These are phyloP conservation scores for Allolobophora icterica DNA, from an alignment of 2,888 invertebrate genomes.

Conservation along the genomic window DNA sequence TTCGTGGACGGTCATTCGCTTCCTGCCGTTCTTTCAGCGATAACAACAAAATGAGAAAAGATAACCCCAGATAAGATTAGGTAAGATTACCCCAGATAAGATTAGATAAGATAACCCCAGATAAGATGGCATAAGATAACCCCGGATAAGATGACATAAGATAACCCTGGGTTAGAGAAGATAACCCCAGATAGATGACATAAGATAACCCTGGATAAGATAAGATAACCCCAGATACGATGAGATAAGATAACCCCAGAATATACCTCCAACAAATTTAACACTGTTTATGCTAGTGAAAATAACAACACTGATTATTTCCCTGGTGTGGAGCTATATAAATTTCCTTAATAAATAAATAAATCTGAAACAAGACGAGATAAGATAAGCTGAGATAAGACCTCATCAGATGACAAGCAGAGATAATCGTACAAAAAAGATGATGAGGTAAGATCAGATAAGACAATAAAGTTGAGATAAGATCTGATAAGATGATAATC, in stretches of 20 bases:
- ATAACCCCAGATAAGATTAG: background rate
- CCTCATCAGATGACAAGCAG: background rate
- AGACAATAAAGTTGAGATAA: no score
- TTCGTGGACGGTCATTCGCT: constrained; percentile 91
- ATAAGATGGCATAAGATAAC: background rate
- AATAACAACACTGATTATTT: no score
- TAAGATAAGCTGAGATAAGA: no score
- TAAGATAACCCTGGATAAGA: no score
- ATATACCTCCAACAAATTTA: no score
- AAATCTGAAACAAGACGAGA: background rate
- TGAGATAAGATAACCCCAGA: background rate
- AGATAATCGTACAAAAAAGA: background rate
- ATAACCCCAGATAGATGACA: background rate
- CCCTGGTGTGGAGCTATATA: no score
- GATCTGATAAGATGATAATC: no score
- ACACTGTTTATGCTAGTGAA: no score
- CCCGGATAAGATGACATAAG: background rate
- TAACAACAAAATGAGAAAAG: background rate
- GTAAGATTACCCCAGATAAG: background rate
- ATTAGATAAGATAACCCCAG: no score
- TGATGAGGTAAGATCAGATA: no score
- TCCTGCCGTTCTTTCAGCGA: constrained; percentile 66
- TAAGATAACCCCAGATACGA: background rate
- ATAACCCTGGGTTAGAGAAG: no score
- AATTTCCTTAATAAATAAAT: no score